These are phyloP conservation scores for Parazoanthus atlanticus DNA, from an alignment of 92 coral and sea anemone species.

Conservation along the genomic window DNA sequence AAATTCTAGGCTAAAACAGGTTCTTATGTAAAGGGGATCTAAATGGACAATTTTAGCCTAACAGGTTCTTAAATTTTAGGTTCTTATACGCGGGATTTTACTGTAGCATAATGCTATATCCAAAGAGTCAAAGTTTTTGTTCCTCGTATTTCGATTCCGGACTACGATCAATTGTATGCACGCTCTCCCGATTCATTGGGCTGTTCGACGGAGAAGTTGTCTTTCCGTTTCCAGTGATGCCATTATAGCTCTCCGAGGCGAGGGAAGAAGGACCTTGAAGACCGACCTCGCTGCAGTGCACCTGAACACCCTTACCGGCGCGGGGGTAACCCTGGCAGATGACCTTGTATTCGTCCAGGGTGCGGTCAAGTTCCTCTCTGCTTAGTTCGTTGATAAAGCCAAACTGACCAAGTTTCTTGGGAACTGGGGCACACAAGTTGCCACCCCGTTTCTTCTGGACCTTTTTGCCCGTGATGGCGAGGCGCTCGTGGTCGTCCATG, in stretches of 20 bases:
- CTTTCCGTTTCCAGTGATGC: not conserved
- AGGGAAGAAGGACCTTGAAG: conserved; percentile 63
- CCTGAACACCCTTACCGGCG: conserved; percentile 64
- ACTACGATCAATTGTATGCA: no score
- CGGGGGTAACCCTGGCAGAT: conserved; percentile 67
- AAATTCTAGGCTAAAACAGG: no score
- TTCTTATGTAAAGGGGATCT: no score
- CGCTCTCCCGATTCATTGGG: not conserved
- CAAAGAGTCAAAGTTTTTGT: no score
- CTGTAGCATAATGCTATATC: no score
- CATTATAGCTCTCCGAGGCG: not conserved
- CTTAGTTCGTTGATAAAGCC: conserved; percentile 66
- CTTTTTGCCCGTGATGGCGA: conserved; percentile 52
- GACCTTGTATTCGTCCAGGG: conserved; percentile 58
- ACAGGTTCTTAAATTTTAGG: no score
- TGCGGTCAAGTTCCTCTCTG: conserved; percentile 50
- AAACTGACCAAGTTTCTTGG: conserved; percentile 70
- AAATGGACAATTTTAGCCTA: no score
- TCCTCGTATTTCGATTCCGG: no score
- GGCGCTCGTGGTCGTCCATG: conserved; percentile 50
- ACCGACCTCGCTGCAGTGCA: conserved; percentile 74
- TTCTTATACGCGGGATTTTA: no score
- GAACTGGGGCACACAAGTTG: conserved; percentile 70
- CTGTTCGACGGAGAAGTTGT: not conserved
- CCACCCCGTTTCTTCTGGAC: conserved; percentile 69